Base-by-base conservation (phyloP, 2,797 vertebrate species). In the Pseudopleuronectes americanus region DNA sequence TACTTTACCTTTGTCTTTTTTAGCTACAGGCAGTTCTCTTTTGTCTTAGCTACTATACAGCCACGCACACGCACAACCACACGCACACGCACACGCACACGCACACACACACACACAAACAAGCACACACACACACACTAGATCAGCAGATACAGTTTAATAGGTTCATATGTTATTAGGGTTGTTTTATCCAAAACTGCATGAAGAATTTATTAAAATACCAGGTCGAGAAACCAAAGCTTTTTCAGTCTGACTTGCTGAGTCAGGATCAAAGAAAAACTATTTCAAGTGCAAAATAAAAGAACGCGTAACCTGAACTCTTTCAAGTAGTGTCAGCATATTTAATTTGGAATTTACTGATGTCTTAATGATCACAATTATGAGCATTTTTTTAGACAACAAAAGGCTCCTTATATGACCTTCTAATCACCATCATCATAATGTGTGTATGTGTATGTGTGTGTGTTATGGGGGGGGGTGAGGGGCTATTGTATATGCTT, bases 401-500 rank as follows among this genome's bases (percentile, higher is more conserved):
- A 61, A 57, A 78, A 45, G n/a, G 26, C 14, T 4, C 13, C 16
- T 65, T 56, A 48, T 4, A 24, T 19, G 5, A 51, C 26, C 28
- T 13, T 60, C 10, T 59, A 16, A 65, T 55, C n/a, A 56, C 13
- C 2, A 51, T 13, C 43, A 8, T 17, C 43, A 45, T 12, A 65
- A 36, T 68, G 56, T 45, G 36, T 36, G 54, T 77, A 41, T 45
- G 38, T 52, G 61, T 72, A 71, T 77, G 69, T 49, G 24, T 24
- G 24, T 24, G 24, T 24, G 3, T 24, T 55, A 33, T 55, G 61
- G 24, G 36, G 23, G 65, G 33, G 16, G 70, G n/a, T n/a, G n/a
- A n/a, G 59, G 62, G 72, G 47, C 12, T 74, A 24, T 31, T 70
- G 79, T 84, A 65, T 84, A 83, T 84, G 72, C 84, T 90, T 84